Conservation (phyloP, 2,888 invertebrate species). For the Choristoneura rosaceana region DNA sequence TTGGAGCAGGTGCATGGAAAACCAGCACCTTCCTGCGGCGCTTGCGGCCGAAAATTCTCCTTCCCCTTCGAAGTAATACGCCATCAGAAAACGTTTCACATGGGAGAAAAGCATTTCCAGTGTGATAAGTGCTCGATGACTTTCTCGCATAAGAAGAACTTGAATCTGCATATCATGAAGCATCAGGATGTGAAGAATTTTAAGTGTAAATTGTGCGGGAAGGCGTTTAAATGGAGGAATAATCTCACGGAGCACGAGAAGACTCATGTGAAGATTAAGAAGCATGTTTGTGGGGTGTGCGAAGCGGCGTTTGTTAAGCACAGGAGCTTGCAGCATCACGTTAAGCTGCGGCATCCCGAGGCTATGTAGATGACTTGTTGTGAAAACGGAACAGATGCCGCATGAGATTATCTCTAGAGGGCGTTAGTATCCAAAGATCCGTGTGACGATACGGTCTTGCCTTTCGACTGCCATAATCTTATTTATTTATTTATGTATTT, state of each 20-base stretch:
- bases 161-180: constrained; percentile 50
- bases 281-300: constrained; percentile 57
- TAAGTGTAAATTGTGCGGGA: constrained; percentile 60
- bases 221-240: constrained; percentile 59
- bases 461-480: too few relatives aligned
- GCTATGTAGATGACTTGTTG: constrained; percentile 10
- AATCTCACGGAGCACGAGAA: constrained; percentile 53
- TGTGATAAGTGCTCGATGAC: constrained; percentile 54
- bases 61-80: constrained; percentile 48
- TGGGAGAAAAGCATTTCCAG: constrained; percentile 57
- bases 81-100: constrained; percentile 59
- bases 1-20: constrained; percentile 36
- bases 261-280: constrained; percentile 59
- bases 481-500: too few relatives aligned
- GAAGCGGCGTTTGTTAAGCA: constrained; percentile 62
- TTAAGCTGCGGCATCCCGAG: constrained; percentile 55
- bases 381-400: too few relatives aligned
- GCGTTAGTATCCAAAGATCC: too few relatives aligned
- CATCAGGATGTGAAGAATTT: constrained; percentile 55
- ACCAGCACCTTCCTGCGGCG: constrained; percentile 36
- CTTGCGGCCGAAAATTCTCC: constrained; percentile 38
- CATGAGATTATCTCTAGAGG: too few relatives aligned
- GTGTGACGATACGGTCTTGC: too few relatives aligned
- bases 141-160: constrained; percentile 46
- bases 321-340: constrained; percentile 58